Conservation (phyloP, 64 coral and sea anemone genomes). For the Montipora capricornis region DNA sequence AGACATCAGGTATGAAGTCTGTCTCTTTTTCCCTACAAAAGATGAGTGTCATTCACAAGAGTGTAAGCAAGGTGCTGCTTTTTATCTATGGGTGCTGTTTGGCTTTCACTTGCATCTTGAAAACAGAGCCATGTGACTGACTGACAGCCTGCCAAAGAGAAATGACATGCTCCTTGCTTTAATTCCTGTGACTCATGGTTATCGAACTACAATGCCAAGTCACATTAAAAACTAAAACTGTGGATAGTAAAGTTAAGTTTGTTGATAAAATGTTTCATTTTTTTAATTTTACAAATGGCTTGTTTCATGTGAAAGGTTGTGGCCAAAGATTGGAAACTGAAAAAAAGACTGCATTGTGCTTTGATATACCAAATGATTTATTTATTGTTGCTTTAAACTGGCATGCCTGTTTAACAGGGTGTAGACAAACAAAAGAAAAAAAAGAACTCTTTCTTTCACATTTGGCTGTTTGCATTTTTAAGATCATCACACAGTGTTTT, state of each 20-base stretch:
- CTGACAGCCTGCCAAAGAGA: background rate
- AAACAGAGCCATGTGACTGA: background rate
- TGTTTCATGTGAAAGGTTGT: background rate
- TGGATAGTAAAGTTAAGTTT: background rate
- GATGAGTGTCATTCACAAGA: conserved; percentile 6
- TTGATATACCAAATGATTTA: conserved; percentile 4
- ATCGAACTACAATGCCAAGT: conserved; percentile 25
- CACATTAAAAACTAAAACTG: background rate
- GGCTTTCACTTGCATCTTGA: background rate
- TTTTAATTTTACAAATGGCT: background rate
- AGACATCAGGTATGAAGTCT: conserved; percentile 87
- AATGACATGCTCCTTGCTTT: conserved; percentile 27
- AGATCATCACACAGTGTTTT: background rate
- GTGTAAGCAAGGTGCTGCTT: conserved; percentile 20
- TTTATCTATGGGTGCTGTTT: background rate
- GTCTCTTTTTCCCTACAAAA: conserved; percentile 33
- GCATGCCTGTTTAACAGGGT: conserved; percentile 1
- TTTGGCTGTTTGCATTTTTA: too few species aligned
- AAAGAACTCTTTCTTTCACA: background rate
- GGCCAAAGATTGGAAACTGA: background rate
- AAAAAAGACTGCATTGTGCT: conserved; percentile 1
- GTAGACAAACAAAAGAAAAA: background rate
- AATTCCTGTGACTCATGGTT: conserved; percentile 21
- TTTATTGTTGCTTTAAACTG: conserved; percentile 26
- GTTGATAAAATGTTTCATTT: background rate